Base-by-base conservation (phyloP, 2,888 invertebrate genomes). In the Gerosis bhagava region DNA sequence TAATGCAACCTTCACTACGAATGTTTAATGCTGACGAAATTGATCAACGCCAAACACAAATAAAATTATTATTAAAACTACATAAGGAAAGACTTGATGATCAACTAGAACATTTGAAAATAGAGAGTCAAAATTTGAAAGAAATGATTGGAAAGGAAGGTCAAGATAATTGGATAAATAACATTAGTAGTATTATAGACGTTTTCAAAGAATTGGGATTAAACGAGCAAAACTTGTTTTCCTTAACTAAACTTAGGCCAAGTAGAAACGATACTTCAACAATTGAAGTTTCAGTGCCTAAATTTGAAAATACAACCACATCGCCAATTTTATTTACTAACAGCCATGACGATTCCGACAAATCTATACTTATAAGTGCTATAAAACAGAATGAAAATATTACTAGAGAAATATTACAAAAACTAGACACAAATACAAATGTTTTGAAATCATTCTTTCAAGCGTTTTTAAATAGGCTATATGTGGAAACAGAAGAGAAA, bases 341-440 rank as follows among this genome's bases (percentile, higher is more conserved):
- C n/a, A 49, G 34, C 15, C 12, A 53, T 3, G 54, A 44, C 29
- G 49, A 61, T 5, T 28, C 41, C 2, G 53, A 56, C 3, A 63
- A 63, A 49, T 50, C 41, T 0, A 64, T 65, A 48, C 56, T 77
- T 2, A 47, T 74, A 1, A 57, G 54, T 0, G 65, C 67, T 0
- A 72, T 80, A 6, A 65, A 74, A 42, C 60, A 62, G 40, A 79
- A 79, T n/a, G 76, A 77, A 2, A 72, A 73, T 12, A 36, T 78
- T 5, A 82, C 83, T 0, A 68, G 68, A 11, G 69, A 73, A 52
- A 77, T 87, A 10, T 49, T 87, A 11, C 66, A 63, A n/a, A 80
- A 78, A 53, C 76, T 86, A 0, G 77, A 83, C 22, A 66, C 52
- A 44, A 86, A 86, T 31, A 83, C 84, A 0, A 67, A 73, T 13